A percentile compares a stretch with the other conserved stretches of the same genome.
phyloP scores from a whole-genome alignment of 2,113 vertebrate species.

The Rhombomys opimus region DNA sequence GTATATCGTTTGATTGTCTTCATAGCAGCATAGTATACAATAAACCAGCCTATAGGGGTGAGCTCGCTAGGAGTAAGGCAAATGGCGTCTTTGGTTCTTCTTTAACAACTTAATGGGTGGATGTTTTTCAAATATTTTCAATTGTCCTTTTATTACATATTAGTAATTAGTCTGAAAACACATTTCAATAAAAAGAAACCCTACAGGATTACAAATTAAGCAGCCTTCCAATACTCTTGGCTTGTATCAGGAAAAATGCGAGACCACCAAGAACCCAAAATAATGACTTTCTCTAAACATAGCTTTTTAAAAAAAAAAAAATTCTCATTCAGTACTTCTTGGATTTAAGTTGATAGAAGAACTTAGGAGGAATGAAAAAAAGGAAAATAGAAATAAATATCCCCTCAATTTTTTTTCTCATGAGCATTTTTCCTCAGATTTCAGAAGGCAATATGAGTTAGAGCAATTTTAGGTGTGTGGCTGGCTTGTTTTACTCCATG shows the following conservation, averaged over 20 bases:
- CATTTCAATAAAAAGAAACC: slow-evolving; percentile 45
- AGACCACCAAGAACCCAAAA: not conserved
- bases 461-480: slow-evolving; percentile 26
- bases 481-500: not conserved
- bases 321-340: not conserved
- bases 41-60: slow-evolving; percentile 80
- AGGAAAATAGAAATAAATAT: not conserved
- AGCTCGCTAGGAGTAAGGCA: slow-evolving; percentile 82
- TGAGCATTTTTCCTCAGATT: not conserved
- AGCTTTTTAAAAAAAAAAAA: not conserved
- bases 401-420: not conserved
- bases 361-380: not conserved
- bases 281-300: not conserved
- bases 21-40: slow-evolving; percentile 80
- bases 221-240: not conserved
- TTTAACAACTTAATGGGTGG: slow-evolving; percentile 68
- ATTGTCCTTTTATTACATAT: slow-evolving; percentile 74
- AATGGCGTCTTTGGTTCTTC: slow-evolving; percentile 71
- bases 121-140: slow-evolving; percentile 70
- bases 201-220: slow-evolving; percentile 49
- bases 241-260: not conserved
- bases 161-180: slow-evolving; percentile 58
- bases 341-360: not conserved
- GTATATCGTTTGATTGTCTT: slow-evolving; percentile 86
- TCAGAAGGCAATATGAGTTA: not conserved